Percentiles rank a stretch among this genome's conserved stretches.
phyloP scores from a whole-genome alignment of 2,113 vertebrate species.

The Gopherus flavomarginatus region DNA sequence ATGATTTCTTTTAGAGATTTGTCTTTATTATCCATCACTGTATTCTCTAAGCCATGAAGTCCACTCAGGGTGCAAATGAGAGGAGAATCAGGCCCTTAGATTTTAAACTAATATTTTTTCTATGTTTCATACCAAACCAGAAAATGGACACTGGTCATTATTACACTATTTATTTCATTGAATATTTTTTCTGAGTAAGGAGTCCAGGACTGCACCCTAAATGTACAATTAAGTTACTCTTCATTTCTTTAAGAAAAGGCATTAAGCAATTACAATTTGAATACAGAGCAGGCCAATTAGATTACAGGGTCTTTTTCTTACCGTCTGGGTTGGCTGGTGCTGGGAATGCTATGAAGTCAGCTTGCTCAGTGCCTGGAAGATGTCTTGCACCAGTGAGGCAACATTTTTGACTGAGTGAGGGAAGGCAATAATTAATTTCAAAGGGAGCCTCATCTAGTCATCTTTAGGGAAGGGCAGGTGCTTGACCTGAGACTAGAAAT shows the following conservation, averaged over 20 bases:
- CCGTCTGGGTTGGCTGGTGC: neutral
- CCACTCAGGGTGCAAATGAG: fast-evolving
- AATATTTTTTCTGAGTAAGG: neutral
- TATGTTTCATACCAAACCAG: neutral
- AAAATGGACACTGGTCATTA: neutral
- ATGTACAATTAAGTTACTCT: neutral
- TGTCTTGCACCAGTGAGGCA: neutral
- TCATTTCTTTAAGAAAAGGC: neutral
- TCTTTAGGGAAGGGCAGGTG: neutral
- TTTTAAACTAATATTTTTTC: neutral
- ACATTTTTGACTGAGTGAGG: neutral
- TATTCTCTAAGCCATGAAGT: neutral
- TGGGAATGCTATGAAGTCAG: neutral
- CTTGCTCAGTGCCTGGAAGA: neutral
- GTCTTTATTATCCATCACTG: neutral
- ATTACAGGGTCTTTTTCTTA: neutral
- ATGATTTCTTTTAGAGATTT: neutral
- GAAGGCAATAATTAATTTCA: neutral
- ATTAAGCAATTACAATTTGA: neutral
- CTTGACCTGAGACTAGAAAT: neutral
- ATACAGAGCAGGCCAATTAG: neutral
- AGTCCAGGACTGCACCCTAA: neutral
- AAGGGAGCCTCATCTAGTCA: neutral
- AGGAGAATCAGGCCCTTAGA: neutral
- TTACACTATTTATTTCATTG: neutral